A percentile compares a stretch with the other conserved stretches of the same genome.
Evolutionary conservation across 2,888 invertebrate genomes (phyloP).

Genomic region (Pinctada fucata): DNA sequence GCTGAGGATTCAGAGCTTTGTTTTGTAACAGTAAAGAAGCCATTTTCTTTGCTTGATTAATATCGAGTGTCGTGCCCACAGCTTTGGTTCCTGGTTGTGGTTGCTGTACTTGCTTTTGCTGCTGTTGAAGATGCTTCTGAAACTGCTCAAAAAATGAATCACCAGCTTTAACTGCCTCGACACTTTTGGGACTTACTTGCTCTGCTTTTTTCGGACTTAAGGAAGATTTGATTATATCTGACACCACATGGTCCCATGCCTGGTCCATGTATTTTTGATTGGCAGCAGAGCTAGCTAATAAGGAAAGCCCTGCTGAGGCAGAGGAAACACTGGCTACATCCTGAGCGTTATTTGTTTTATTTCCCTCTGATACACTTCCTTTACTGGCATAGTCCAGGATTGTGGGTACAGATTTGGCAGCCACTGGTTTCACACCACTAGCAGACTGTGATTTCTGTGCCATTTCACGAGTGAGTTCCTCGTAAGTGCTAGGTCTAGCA

Average conservation of each 20-base stretch:
- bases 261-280: conserved; percentile 35
- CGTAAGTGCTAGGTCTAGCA: conserved; percentile 17
- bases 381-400: conserved; percentile 48
- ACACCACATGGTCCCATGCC: conserved; percentile 55
- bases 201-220: conserved; percentile 26
- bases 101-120: conserved; percentile 12
- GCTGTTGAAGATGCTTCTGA: conserved; percentile 49
- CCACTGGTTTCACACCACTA: conserved; percentile 10
- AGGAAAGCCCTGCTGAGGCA: conserved; percentile 28
- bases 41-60: conserved; percentile 16
- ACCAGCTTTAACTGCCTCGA: conserved; percentile 3
- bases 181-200: not conserved
- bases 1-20: conserved; percentile 17
- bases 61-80: not conserved
- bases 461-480: conserved; percentile 20
- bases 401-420: conserved; percentile 43
- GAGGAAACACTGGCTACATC: not conserved
- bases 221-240: conserved; percentile 54
- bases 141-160: conserved; percentile 52
- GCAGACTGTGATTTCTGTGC: conserved; percentile 25
- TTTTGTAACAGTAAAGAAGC: conserved; percentile 20
- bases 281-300: conserved; percentile 38
- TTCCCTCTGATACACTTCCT: conserved; percentile 16
- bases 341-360: conserved; percentile 3
- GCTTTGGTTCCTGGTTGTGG: conserved; percentile 7